A percentile compares a stretch with the other conserved stretches of the same genome.
Evolutionary conservation across 2,113 vertebrate genomes (phyloP).

Genomic region (Butastur rufipennis): DNA sequence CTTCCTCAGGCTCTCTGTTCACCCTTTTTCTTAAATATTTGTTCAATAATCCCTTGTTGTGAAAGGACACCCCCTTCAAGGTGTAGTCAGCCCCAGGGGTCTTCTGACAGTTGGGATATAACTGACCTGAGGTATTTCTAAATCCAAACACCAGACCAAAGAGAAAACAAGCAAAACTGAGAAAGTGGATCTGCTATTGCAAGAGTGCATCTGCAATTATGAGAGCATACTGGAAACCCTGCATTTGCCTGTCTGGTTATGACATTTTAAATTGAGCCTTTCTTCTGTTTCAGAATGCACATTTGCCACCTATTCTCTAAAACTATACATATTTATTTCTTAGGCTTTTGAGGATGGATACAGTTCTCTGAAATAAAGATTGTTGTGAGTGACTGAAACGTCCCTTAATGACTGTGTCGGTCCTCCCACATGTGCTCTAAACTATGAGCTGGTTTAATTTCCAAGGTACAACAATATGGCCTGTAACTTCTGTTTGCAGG

Average conservation of each 20-base stretch:
- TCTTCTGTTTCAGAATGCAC: background rate
- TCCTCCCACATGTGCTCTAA: background rate
- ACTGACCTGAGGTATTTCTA: background rate
- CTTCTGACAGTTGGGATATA: background rate
- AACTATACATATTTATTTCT: background rate
- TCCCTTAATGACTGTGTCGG: background rate
- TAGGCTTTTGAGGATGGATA: background rate
- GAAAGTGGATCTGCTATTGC: background rate
- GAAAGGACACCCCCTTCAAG: background rate
- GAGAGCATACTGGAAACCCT: background rate
- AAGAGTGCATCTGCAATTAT: background rate
- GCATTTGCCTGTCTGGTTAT: background rate
- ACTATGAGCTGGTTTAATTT: background rate
- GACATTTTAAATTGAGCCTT: slow-evolving; percentile 17
- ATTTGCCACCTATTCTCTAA: background rate
- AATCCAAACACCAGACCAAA: background rate
- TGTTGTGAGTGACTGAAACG: background rate
- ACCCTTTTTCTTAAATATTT: background rate
- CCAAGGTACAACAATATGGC: background rate
- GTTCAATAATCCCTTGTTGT: background rate
- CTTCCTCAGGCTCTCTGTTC: background rate
- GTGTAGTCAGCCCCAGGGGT: background rate
- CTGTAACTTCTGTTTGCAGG: background rate
- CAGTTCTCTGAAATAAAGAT: background rate
- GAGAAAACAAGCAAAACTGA: background rate